Evolutionary conservation across 2,888 invertebrate genomes (phyloP).

Genomic region (Seira sanloemensis): DNA sequence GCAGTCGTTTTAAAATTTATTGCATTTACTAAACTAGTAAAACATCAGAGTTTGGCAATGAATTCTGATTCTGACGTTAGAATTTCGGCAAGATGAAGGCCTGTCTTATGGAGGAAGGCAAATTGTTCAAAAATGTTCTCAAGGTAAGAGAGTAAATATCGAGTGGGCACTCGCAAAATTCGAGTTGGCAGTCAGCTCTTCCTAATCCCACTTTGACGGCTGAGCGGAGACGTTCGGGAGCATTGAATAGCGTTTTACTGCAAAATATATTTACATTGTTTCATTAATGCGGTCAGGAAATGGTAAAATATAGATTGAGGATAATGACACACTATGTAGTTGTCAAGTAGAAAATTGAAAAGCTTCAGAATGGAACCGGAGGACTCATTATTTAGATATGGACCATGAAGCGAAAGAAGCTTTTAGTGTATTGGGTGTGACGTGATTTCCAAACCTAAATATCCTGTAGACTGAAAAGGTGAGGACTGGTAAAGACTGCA

Average conservation of each 20-base stretch:
- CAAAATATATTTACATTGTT: too few species aligned
- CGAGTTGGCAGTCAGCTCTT: conserved; percentile 31
- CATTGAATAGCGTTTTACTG: conserved; percentile 55
- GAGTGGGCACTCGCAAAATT: conserved; percentile 39
- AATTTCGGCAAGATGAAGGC: conserved; percentile 42
- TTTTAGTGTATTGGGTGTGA: background rate
- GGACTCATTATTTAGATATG: too few species aligned
- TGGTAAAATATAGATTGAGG: background rate
- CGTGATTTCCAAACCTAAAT: conserved; percentile 38
- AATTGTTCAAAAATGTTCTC: conserved; percentile 27
- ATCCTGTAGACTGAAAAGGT: conserved; percentile 31
- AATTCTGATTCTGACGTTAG: too few species aligned
- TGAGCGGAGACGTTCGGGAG: conserved; percentile 26
- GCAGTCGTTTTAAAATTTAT: too few species aligned
- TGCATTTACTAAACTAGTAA: too few species aligned
- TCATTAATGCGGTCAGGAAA: too few species aligned
- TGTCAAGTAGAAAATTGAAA: too few species aligned
- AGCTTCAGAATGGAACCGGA: too few species aligned
- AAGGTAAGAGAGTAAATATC: conserved; percentile 39
- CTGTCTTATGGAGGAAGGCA: conserved; percentile 58
- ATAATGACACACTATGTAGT: background rate
- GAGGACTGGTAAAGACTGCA: conserved; percentile 22
- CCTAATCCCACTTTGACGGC: conserved; percentile 54
- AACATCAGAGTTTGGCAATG: too few species aligned
- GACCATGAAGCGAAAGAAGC: too few species aligned